A percentile compares a stretch with the other conserved stretches of the same genome.
Evolutionary conservation across 2,797 vertebrate genomes (phyloP).

Genomic region (Thripadectes ignobilis): DNA sequence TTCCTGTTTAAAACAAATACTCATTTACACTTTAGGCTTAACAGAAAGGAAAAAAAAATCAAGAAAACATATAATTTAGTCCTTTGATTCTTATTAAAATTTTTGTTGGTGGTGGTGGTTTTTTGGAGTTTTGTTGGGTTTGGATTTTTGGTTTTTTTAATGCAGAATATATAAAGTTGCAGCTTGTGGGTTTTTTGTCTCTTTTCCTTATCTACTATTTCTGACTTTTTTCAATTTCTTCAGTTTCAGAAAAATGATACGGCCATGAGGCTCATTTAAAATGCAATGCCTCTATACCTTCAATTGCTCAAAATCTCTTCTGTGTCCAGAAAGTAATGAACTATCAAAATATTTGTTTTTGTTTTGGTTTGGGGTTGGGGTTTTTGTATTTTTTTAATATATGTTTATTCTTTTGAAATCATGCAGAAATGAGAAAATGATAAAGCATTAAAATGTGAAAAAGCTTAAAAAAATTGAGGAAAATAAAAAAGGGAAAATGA

Average conservation of each 20-base stretch:
- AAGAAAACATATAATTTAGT: background rate
- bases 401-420: background rate
- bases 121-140: too few relatives aligned
- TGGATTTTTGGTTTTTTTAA: background rate
- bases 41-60: fast-evolving
- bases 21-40: background rate
- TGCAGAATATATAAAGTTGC: fast-evolving
- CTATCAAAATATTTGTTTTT: background rate
- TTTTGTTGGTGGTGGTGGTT: too few relatives aligned
- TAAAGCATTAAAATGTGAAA: background rate
- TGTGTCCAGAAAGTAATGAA: background rate
- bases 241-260: background rate
- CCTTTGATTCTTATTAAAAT: fast-evolving
- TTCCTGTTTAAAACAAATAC: background rate
- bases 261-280: background rate
- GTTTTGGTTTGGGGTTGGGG: background rate
- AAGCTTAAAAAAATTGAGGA: fast-evolving
- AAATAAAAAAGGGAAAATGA: background rate
- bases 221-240: fast-evolving
- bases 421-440: background rate
- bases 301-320: background rate
- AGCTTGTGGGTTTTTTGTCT: background rate
- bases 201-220: background rate
- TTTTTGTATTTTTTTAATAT: too few relatives aligned
- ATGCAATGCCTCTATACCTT: fast-evolving